These are phyloP conservation scores for Bursaphelenchus okinawaensis DNA, from an alignment of 2,888 invertebrate genomes.

Conservation along the genomic window DNA sequence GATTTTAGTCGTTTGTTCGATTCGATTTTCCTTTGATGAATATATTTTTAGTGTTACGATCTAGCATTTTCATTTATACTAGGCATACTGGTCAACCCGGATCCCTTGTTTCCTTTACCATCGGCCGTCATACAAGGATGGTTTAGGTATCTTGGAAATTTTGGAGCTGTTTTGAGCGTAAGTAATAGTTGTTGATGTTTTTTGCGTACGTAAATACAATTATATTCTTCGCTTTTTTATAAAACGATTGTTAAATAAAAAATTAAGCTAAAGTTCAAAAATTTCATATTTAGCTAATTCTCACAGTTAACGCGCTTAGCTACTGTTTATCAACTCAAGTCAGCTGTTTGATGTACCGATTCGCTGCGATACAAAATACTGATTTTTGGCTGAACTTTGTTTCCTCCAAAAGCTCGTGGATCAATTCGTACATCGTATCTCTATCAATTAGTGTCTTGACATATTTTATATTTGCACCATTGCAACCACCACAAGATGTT, in stretches of 20 bases:
- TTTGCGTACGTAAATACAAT: no score
- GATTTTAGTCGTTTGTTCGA: no score
- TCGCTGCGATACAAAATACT: neutral
- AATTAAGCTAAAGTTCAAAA: no score
- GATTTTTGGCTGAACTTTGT: neutral
- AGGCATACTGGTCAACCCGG: neutral
- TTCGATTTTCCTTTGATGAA: no score
- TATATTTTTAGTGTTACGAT: neutral
- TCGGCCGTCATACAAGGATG: neutral
- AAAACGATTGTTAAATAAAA: no score
- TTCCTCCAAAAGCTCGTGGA: neutral
- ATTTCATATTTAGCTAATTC: neutral
- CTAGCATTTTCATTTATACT: neutral
- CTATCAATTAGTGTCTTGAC: neutral
- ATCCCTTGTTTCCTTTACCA: neutral
- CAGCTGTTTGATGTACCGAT: neutral
- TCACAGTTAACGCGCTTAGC: neutral
- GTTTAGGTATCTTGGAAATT: neutral
- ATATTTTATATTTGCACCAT: neutral
- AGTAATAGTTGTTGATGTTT: no score
- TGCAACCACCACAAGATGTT: neutral
- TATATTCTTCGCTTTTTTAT: no score
- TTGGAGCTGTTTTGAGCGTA: neutral
- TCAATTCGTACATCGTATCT: neutral
- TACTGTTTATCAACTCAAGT: neutral